These are phyloP conservation scores for Istiophorus platypterus DNA, from an alignment of 2,113 vertebrate species.

Conservation along the genomic window DNA sequence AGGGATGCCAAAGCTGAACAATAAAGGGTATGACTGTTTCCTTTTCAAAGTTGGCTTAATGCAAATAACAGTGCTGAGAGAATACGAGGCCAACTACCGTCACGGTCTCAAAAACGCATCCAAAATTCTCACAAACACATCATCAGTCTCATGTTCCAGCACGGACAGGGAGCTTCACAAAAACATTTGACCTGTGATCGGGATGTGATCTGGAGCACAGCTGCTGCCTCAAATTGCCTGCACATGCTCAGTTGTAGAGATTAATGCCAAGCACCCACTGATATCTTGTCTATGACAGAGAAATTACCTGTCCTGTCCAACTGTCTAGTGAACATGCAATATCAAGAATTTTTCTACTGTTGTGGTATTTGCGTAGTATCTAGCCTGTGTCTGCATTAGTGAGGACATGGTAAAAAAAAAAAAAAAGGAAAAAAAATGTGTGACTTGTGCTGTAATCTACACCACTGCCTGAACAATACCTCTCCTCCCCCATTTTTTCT, in stretches of 20 bases:
- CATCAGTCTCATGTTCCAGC: neutral
- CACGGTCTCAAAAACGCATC: neutral
- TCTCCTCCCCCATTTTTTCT: conserved; percentile 38
- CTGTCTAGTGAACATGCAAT: neutral
- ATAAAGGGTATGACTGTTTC: conserved; percentile 1
- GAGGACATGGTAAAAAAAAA: neutral
- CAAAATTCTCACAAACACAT: neutral
- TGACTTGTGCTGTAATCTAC: conserved; percentile 53
- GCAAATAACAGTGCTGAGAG: neutral
- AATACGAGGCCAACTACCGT: neutral
- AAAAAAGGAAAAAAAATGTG: conserved; percentile 2
- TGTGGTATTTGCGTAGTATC: neutral
- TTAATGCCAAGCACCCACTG: conserved; percentile 11
- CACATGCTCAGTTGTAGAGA: neutral
- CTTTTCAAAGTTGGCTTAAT: conserved; percentile 5
- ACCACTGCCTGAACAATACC: conserved; percentile 30
- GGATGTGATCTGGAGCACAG: conserved; percentile 21
- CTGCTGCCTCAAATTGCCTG: conserved; percentile 14
- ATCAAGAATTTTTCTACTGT: neutral
- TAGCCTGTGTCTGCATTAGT: neutral
- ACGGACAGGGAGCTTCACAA: neutral
- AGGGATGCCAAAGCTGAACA: conserved; percentile 7
- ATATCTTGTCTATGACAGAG: neutral
- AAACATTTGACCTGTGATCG: conserved; percentile 38
- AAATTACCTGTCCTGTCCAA: neutral